Evolutionary conservation across 2,113 vertebrate species (phyloP).

Genomic region (Trachemys scripta): DNA sequence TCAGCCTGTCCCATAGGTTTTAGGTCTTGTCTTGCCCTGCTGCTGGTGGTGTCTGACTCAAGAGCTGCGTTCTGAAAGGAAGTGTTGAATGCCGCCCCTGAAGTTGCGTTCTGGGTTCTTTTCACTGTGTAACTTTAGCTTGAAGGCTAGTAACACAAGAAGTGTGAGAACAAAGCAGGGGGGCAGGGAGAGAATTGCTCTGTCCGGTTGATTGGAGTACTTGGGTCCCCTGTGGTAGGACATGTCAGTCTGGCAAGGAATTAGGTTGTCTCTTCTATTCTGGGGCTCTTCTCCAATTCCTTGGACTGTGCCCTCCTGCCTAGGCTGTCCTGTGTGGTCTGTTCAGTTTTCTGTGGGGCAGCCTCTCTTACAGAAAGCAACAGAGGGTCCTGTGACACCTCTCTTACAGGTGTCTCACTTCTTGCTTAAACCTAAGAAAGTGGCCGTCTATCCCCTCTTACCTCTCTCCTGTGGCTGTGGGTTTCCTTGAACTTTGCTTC

Average conservation of each 20-base stretch:
- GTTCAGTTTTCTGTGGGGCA: background rate
- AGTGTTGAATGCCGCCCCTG: background rate
- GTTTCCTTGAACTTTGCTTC: background rate
- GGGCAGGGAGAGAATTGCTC: background rate
- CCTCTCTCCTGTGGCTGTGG: background rate
- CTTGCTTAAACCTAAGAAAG: background rate
- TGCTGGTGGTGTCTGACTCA: background rate
- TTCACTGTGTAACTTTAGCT: background rate
- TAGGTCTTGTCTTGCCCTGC: background rate
- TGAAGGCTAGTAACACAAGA: fast-evolving
- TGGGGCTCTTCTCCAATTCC: background rate
- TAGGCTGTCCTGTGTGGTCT: fast-evolving
- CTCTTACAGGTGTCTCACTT: background rate
- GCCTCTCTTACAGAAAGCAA: background rate
- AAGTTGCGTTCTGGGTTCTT: background rate
- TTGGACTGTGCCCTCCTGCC: background rate
- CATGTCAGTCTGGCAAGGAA: background rate
- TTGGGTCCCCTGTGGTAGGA: background rate
- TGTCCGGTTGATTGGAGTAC: fast-evolving
- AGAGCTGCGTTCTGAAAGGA: background rate
- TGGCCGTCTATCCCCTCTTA: background rate
- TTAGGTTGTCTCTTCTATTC: background rate
- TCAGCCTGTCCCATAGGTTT: background rate
- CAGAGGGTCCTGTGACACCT: background rate
- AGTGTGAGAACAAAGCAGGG: background rate